These are phyloP conservation scores for Xyrichtys novacula DNA, from an alignment of 2,797 vertebrate species.

Conservation along the genomic window DNA sequence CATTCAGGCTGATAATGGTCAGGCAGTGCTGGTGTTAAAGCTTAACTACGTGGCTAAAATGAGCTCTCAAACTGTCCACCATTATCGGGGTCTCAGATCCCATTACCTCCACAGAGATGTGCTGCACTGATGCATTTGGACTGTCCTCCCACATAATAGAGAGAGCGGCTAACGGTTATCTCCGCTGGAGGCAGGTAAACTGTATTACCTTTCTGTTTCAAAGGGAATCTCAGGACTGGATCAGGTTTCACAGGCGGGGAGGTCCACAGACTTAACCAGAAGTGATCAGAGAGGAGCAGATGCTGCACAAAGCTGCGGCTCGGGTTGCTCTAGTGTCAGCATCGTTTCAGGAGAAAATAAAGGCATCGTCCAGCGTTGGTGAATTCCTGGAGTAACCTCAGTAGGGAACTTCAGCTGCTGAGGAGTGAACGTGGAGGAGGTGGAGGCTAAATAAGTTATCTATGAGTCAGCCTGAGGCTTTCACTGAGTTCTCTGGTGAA, in stretches of 20 bases:
- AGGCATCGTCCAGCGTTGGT: slow-evolving; percentile 52
- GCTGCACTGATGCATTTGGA: slow-evolving; percentile 62
- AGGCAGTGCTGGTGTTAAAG: slow-evolving; percentile 33
- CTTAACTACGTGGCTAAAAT: slow-evolving; percentile 56
- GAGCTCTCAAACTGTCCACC: slow-evolving; percentile 61
- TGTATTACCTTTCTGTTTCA: slow-evolving; percentile 77
- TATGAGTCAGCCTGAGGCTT: slow-evolving; percentile 48
- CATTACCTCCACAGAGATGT: slow-evolving; percentile 56
- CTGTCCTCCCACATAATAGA: slow-evolving; percentile 63
- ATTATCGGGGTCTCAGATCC: slow-evolving; percentile 63
- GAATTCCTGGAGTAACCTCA: slow-evolving; percentile 67
- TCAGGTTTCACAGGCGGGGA: slow-evolving; percentile 66
- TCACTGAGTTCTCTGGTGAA: slow-evolving; percentile 17
- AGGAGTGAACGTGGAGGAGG: slow-evolving; percentile 47
- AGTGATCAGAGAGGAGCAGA: slow-evolving; percentile 70
- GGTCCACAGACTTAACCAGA: slow-evolving; percentile 63
- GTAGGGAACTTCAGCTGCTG: slow-evolving; percentile 44
- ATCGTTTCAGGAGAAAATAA: slow-evolving; percentile 62
- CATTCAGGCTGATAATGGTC: slow-evolving; percentile 51
- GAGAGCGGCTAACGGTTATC: slow-evolving; percentile 52
- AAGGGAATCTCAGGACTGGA: slow-evolving; percentile 66
- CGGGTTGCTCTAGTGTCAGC: slow-evolving; percentile 73
- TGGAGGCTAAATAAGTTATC: slow-evolving; percentile 45
- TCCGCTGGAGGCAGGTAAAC: slow-evolving; percentile 59
- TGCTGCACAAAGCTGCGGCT: slow-evolving; percentile 70